Base-by-base conservation (phyloP, 2,797 vertebrate genomes). In the Lacerta viridis region DNA sequence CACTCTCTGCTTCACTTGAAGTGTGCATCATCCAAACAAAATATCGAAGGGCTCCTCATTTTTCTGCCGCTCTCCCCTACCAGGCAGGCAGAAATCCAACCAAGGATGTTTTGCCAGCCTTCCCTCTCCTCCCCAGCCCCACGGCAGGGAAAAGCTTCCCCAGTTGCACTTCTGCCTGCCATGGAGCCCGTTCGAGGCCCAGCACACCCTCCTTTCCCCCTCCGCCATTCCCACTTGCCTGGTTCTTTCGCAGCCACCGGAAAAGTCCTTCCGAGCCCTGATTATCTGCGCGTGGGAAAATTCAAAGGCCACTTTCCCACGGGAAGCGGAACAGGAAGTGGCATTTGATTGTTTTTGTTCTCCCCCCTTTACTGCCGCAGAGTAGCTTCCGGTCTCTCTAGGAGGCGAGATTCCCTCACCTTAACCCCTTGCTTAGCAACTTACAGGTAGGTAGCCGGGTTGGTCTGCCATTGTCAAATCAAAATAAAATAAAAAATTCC, bases 281-380 rank as follows among this genome's bases (percentile, higher is more conserved):
- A 39, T 50, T 33, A 2, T 8, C 72, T 39, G 29, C 61, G 74
- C 46, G 87, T 79, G 81, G 87, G 87, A 84, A 88, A 84, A 71
- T 84, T 84, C 87, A 84, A 84, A 88, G 75, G 66, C 87, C 81
- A 84, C 74, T 79, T 88, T 79, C 81, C 87, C 87, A 84, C 33
- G 74, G 80, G 36, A 78, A 83, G 15, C 68, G 78, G 86, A 74
- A 74, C 43, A 17, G 64, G 74, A 88, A 78, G 17, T 9, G 33
- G 17, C 46, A 55, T 55, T 55, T 15, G 50, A 55, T 55, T 55
- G 50, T 55, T 55, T n/a, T 15, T 5, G 43, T 18, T 18, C 7
- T 50, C 13, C 5, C 4, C 5, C 3, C 6, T 8, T 17, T 5
- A 17, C 5, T 13, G 1, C 43, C 46, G 6, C 29, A 11, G 72